Percentiles rank a stretch among this genome's conserved stretches.
Conservation (phyloP, 2,797 vertebrate genomes). For the Pyrocephalus nanus region DNA sequence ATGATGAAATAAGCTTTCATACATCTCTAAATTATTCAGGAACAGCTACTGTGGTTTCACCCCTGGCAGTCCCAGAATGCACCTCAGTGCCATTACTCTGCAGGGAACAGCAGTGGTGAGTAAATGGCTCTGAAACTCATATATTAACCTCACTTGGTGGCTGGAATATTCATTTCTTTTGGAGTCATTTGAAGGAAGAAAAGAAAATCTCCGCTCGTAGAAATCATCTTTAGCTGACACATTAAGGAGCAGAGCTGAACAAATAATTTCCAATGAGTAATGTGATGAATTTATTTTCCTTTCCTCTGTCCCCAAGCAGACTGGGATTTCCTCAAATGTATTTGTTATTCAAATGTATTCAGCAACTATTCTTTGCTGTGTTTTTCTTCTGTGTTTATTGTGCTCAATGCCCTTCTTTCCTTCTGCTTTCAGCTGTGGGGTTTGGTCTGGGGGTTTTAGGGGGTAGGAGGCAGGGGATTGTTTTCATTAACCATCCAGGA, state of each 20-base stretch:
- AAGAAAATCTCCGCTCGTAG: slow-evolving; percentile 58
- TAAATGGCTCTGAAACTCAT: slow-evolving; percentile 63
- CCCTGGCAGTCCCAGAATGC: slow-evolving; percentile 69
- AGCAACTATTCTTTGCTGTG: slow-evolving; percentile 22
- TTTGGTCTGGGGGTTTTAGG: not conserved
- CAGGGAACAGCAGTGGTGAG: slow-evolving; percentile 53
- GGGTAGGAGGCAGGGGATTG: not conserved
- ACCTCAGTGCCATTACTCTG: slow-evolving; percentile 65
- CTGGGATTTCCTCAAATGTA: slow-evolving; percentile 61
- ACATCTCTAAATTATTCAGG: slow-evolving; percentile 67
- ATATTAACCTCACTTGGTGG: slow-evolving; percentile 69
- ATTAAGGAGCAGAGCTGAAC: slow-evolving; percentile 48
- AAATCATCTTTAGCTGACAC: slow-evolving; percentile 67
- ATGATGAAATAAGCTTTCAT: slow-evolving; percentile 68
- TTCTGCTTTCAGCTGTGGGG: not conserved
- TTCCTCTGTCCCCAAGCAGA: slow-evolving; percentile 43
- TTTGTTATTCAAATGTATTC: slow-evolving; percentile 69
- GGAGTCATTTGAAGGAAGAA: slow-evolving; percentile 57
- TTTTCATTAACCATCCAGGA: not conserved
- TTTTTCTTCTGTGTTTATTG: slow-evolving; percentile 18
- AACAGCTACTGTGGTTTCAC: slow-evolving; percentile 53
- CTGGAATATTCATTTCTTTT: slow-evolving; percentile 67
- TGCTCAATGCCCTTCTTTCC: not conserved
- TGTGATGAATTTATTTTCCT: slow-evolving; percentile 57
- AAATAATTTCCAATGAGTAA: slow-evolving; percentile 61